Base-by-base conservation (phyloP, 1,140 invertebrate genomes). In the Camponotus vicinus region DNA sequence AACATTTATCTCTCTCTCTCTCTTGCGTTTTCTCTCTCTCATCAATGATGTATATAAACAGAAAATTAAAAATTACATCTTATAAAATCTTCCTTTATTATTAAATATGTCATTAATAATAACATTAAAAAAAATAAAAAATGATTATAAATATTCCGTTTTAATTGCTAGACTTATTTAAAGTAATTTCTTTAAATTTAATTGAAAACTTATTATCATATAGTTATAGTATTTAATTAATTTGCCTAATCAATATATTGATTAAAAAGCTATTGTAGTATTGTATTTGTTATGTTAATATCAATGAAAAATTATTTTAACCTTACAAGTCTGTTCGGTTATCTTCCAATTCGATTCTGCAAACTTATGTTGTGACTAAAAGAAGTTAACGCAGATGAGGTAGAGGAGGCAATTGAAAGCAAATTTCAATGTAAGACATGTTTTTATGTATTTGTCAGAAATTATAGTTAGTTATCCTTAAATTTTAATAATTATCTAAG, bases 221-320 rank as follows among this genome's bases (percentile, higher is more conserved):
- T 13, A 52, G 37, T 73, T 73, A 49, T 3, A 55, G n/a, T 73
- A 55, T 18, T 55, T 73, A n/a, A 55, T 55, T 73, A n/a, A 55
- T 37, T 73, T 73, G 7, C n/a, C 5, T 73, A 73, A 49, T 49
- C 45, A 49, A 37, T 73, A 55, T 59, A 59, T 59, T 59, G 18
- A 59, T 73, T 18, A 11, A 37, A 55, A 37, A n/a, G 5, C 6
- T 73, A 21, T 34, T 73, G 13, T 18, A 21, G 37, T 21, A 40
- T 73, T 21, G 32, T 18, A 49, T 37, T 0, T 27, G 27, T 27
- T 27, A 40, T 27, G 27, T 27, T 27, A 40, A 73, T n/a, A 37
- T 71, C 27, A 37, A 55, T 71, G 21, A 37, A 55, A 71, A 52
- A 70, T 70, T 8, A 49, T 70, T 70, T 49, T 70, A 70, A 70